These are phyloP conservation scores for Chitala chitala DNA, from an alignment of 2,113 vertebrate genomes.

Conservation along the genomic window DNA sequence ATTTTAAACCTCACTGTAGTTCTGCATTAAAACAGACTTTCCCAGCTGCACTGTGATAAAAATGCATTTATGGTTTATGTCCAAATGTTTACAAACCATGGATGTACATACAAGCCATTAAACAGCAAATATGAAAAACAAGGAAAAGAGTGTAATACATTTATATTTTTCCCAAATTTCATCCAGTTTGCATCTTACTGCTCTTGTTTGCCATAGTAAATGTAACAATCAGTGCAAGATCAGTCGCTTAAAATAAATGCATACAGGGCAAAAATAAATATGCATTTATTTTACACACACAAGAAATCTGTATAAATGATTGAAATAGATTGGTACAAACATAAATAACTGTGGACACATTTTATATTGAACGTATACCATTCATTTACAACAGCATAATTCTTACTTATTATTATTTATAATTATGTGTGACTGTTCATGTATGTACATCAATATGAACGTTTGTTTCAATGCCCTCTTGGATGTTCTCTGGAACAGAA, in stretches of 20 bases:
- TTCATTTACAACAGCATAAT: too few relatives aligned
- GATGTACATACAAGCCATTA: background rate
- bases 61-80: background rate
- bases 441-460: background rate
- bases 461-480: background rate
- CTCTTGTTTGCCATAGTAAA: too few relatives aligned
- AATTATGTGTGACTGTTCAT: background rate
- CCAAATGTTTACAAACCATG: background rate
- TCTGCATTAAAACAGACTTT: background rate
- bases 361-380: too few relatives aligned
- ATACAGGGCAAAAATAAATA: conserved; percentile 53
- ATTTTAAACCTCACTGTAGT: conserved; percentile 1
- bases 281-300: too few relatives aligned
- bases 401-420: background rate
- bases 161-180: background rate
- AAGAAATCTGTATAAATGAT: background rate
- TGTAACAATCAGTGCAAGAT: too few relatives aligned
- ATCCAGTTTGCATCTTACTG: conserved; percentile 67
- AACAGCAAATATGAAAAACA: too few relatives aligned
- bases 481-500: background rate
- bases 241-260: conserved; percentile 61
- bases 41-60: too few relatives aligned
- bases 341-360: too few relatives aligned
- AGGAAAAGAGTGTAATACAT: too few relatives aligned
- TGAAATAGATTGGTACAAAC: background rate